Conservation (phyloP, 2,797 vertebrate genomes). For the Macrochelys suwanniensis region DNA sequence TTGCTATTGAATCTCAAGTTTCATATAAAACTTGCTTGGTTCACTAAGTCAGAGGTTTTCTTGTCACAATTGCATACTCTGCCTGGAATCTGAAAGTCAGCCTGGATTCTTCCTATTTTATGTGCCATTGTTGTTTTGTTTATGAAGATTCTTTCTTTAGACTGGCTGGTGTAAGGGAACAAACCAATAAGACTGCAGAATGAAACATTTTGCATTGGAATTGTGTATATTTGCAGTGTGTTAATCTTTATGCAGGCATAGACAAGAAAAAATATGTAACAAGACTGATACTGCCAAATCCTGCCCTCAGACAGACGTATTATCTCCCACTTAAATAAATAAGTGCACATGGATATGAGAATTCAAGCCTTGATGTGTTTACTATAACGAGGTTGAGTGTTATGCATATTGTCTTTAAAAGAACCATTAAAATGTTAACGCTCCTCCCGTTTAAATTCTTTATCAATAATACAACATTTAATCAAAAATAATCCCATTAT, state of each 20-base stretch:
- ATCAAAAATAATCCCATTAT: neutral
- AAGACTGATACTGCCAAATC: neutral
- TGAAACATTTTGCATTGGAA: neutral
- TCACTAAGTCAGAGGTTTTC: too few relatives aligned
- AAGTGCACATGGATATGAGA: neutral
- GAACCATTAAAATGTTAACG: neutral
- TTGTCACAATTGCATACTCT: fast-evolving
- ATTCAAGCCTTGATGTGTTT: neutral
- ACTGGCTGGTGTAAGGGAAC: neutral
- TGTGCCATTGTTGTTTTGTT: neutral
- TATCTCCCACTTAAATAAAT: neutral
- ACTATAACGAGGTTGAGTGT: neutral
- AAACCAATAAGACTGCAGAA: neutral
- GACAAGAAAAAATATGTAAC: neutral
- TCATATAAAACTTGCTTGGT: too few relatives aligned
- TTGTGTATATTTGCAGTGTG: neutral
- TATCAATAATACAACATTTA: neutral
- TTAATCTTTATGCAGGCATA: neutral
- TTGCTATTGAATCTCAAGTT: too few relatives aligned
- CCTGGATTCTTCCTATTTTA: neutral
- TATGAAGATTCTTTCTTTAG: neutral
- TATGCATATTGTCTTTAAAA: neutral
- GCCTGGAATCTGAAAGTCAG: neutral
- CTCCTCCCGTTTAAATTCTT: neutral
- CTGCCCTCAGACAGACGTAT: neutral